Base-by-base conservation (phyloP, 2,113 vertebrate species). In the Rattus rattus region DNA sequence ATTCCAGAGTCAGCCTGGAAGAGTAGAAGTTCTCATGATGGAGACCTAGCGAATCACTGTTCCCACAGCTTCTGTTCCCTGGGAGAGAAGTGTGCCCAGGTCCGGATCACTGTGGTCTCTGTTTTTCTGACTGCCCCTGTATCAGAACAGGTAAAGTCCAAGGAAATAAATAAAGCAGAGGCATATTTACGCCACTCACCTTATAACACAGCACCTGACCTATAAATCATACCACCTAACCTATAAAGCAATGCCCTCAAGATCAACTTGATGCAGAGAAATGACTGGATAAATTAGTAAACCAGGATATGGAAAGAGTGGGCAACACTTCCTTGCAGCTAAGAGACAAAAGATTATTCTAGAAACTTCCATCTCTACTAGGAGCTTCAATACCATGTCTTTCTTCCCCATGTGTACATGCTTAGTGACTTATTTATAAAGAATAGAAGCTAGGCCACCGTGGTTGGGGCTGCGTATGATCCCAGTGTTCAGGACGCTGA, bases 1-100 rank as follows among this genome's bases (percentile, higher is more conserved):
- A 92, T 91, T 93, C 97, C 95, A 84, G 56, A 73, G 43, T 24
- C 70, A 73, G 52, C 4, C 22, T 7, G 52, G 69, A 88, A 59
- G 36, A 43, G 16, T 17, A 11, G 11, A 73, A 49, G 47, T 67
- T 72, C 49, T 56, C 20, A 10, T 7, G 1, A 36, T 73, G 14
- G 33, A 63, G 61, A 16, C 9, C 14, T 17, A 7, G 67, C 22
- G 26, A 47, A n/a, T 43, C 26, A 26, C 24, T 56, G 16, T 69
- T 86, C 83, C 43, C 17, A 17, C 16, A 33, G 43, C 28, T 28
- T 67, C 43, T 20, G 83, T 63, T 69, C 19, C 61, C 30, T 12
- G 5, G 10, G 43, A 87, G 30, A 69, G 63, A 33, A 7, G 22
- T 16, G 24, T 63, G 59, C 14, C 54, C 12, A 43, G 59, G 84